These are phyloP conservation scores for Glyptemys insculpta DNA, from an alignment of 2,797 vertebrate genomes.

Conservation along the genomic window DNA sequence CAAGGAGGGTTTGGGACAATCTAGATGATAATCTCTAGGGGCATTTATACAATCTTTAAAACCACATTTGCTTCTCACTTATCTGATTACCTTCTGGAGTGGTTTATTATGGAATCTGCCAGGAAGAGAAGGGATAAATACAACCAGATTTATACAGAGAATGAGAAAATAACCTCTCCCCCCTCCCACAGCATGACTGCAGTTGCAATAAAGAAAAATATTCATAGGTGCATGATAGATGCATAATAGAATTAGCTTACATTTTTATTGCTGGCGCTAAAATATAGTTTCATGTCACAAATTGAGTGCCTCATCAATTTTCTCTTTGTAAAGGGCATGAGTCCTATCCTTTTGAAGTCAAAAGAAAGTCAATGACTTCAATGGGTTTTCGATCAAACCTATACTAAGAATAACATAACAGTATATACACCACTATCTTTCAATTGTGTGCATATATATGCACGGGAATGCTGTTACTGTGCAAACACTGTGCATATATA, in stretches of 20 bases:
- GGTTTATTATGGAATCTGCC: background rate
- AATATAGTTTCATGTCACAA: slow-evolving; percentile 15
- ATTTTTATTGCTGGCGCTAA: slow-evolving; percentile 22
- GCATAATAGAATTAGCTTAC: background rate
- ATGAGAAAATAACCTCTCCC: slow-evolving; percentile 15
- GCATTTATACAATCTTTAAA: background rate
- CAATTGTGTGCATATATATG: background rate
- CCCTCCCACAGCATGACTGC: background rate
- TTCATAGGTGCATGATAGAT: slow-evolving; percentile 26
- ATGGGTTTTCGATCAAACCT: background rate
- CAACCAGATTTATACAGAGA: background rate
- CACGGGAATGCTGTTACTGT: background rate
- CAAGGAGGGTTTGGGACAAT: background rate
- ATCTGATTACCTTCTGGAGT: background rate
- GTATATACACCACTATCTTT: slow-evolving; percentile 10
- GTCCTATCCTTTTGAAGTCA: slow-evolving; percentile 4
- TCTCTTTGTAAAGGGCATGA: background rate
- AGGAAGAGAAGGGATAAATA: background rate
- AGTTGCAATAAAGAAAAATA: slow-evolving; percentile 28
- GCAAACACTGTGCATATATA: background rate
- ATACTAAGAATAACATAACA: slow-evolving; percentile 26
- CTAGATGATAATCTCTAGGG: background rate
- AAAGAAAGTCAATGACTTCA: background rate
- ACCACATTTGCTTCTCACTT: background rate
- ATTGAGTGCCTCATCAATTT: background rate